Evolutionary conservation across 2,888 invertebrate genomes (phyloP).

Genomic region (Eilema caniola): DNA sequence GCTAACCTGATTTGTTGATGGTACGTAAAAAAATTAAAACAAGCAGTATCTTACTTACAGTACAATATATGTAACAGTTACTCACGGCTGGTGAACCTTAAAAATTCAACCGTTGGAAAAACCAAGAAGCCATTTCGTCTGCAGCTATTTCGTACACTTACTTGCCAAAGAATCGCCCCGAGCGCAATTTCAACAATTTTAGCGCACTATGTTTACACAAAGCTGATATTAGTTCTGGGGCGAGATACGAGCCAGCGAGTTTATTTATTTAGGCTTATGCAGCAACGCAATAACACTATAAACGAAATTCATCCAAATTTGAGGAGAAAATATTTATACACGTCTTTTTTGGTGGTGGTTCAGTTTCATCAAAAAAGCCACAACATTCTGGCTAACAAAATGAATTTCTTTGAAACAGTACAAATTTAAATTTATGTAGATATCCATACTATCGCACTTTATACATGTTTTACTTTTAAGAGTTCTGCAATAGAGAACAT

Average conservation of each 20-base stretch:
- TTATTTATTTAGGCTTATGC: slow-evolving; percentile 63
- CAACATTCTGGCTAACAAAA: background rate
- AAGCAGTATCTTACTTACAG: slow-evolving; percentile 20
- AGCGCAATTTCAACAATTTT: slow-evolving; percentile 64
- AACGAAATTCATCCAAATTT: slow-evolving; percentile 46
- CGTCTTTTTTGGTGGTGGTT: background rate
- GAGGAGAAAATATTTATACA: slow-evolving; percentile 38
- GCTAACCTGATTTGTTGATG: background rate
- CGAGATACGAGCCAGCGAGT: slow-evolving; percentile 52
- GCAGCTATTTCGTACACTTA: slow-evolving; percentile 45
- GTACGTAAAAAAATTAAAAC: slow-evolving; percentile 16
- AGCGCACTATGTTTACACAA: slow-evolving; percentile 62
- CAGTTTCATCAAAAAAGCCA: background rate
- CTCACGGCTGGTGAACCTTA: slow-evolving; percentile 40
- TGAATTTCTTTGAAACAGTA: background rate
- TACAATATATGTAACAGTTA: slow-evolving; percentile 24
- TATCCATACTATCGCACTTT: background rate
- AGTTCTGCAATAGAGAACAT: too few species aligned
- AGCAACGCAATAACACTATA: slow-evolving; percentile 48
- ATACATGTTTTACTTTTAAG: background rate
- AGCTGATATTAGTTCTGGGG: slow-evolving; percentile 68
- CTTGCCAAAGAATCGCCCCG: slow-evolving; percentile 57
- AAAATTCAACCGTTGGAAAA: slow-evolving; percentile 57
- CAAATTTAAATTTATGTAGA: too few species aligned
- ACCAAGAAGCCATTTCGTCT: slow-evolving; percentile 49